Evolutionary conservation across 2,888 invertebrate species (phyloP).

Genomic region (Patella caerulea): DNA sequence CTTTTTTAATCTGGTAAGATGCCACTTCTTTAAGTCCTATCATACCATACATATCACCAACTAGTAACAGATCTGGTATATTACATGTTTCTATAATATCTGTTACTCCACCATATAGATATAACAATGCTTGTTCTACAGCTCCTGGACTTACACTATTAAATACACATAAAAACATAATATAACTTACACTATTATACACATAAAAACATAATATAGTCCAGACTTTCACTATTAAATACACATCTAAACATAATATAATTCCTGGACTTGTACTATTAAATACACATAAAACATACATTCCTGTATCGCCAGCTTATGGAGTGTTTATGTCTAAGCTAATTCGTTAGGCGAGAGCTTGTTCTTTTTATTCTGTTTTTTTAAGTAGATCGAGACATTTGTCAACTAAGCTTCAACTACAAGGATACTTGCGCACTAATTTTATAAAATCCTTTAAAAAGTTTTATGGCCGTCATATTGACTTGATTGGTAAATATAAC

Average conservation of each 20-base stretch:
- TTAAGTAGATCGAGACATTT: no score
- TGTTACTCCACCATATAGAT: constrained; percentile 93
- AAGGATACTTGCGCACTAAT: no score
- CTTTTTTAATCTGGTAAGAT: constrained; percentile 86
- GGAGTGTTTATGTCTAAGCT: no score
- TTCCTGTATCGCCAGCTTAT: no score
- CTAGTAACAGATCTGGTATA: constrained; percentile 87
- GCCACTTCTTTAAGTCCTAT: constrained; percentile 94
- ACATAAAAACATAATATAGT: background rate
- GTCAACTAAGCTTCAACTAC: no score
- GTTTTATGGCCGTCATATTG: no score
- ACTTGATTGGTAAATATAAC: no score
- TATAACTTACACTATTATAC: background rate
- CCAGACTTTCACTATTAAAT: background rate
- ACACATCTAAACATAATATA: background rate
- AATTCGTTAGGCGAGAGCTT: no score
- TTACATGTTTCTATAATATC: constrained; percentile 89
- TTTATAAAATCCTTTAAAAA: no score
- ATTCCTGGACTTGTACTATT: no score
- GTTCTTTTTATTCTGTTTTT: no score
- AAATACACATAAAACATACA: no score
- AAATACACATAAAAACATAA: background rate
- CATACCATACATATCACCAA: constrained; percentile 90
- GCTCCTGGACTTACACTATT: constrained; percentile 60
- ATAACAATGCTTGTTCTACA: constrained; percentile 92